Evolutionary conservation across 2,797 vertebrate species (phyloP).

Genomic region (Aythya fuligula): DNA sequence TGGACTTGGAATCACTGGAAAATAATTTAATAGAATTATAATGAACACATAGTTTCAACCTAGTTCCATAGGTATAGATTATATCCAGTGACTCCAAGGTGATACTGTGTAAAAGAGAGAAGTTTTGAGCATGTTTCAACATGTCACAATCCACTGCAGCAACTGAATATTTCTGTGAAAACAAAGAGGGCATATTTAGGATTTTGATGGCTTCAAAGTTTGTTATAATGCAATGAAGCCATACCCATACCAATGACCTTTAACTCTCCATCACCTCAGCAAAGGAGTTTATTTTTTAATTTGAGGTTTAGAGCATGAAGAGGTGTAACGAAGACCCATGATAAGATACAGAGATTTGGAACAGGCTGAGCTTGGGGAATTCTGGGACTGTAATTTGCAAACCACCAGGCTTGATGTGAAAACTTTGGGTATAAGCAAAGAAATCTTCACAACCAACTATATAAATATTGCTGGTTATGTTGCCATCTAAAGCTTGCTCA

Average conservation of each 20-base stretch:
- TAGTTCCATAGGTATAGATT: neutral
- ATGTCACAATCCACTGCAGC: neutral
- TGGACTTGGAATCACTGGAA: neutral
- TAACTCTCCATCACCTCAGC: neutral
- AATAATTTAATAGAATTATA: constrained; percentile 8
- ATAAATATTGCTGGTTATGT: constrained; percentile 32
- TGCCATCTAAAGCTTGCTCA: constrained; percentile 38
- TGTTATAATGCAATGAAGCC: neutral
- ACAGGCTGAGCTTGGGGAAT: neutral
- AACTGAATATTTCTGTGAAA: neutral
- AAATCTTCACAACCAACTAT: neutral
- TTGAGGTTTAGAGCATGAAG: neutral
- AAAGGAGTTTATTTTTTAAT: neutral
- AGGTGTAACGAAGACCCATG: neutral
- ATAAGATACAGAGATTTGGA: neutral
- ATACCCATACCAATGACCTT: neutral
- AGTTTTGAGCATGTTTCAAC: neutral
- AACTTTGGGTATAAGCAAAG: neutral
- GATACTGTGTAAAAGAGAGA: neutral
- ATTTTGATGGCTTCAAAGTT: too few species aligned
- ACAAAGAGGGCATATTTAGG: neutral
- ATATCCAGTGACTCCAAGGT: neutral
- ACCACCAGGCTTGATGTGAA: neutral
- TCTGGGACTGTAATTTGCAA: neutral
- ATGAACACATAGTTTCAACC: constrained; percentile 22